Percentiles rank a stretch among this genome's conserved stretches.
These are phyloP conservation scores for Nothocercus nigrocapillus DNA, from an alignment of 2,113 vertebrate genomes.

Conservation along the genomic window DNA sequence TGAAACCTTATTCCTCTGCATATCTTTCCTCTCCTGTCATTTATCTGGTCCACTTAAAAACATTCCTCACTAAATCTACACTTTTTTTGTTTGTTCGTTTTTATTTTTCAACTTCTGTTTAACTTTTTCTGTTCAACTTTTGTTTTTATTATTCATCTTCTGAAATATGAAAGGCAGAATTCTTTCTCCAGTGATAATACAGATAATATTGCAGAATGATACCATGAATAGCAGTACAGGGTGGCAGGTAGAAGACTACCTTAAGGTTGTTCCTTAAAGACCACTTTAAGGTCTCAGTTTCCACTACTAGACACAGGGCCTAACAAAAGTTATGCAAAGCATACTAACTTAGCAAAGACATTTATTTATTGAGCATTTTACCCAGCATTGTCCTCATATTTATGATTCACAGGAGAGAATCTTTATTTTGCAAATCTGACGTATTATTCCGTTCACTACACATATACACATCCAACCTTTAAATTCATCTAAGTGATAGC, in stretches of 20 bases:
- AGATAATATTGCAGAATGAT: neutral
- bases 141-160: slow-evolving; percentile 19
- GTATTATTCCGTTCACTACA: neutral
- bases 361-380: neutral
- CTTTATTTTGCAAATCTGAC: neutral
- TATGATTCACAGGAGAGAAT: neutral
- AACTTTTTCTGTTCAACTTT: too few species aligned
- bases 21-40: slow-evolving; percentile 45
- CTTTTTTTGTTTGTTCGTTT: slow-evolving; percentile 19
- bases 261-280: too few species aligned
- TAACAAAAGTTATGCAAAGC: neutral
- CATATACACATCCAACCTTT: neutral
- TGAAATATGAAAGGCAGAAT: slow-evolving; percentile 23
- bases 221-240: accelerated
- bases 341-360: neutral
- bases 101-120: too few species aligned
- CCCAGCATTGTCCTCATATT: neutral
- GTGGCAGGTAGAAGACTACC: neutral
- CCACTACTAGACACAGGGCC: neutral
- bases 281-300: neutral
- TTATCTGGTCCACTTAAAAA: slow-evolving; percentile 60
- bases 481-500: neutral
- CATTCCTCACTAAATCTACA: slow-evolving; percentile 20
- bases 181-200: neutral
- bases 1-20: slow-evolving; percentile 58